Evolutionary conservation across 2,797 vertebrate genomes (phyloP).

Genomic region (Corythornis leucogaster): DNA sequence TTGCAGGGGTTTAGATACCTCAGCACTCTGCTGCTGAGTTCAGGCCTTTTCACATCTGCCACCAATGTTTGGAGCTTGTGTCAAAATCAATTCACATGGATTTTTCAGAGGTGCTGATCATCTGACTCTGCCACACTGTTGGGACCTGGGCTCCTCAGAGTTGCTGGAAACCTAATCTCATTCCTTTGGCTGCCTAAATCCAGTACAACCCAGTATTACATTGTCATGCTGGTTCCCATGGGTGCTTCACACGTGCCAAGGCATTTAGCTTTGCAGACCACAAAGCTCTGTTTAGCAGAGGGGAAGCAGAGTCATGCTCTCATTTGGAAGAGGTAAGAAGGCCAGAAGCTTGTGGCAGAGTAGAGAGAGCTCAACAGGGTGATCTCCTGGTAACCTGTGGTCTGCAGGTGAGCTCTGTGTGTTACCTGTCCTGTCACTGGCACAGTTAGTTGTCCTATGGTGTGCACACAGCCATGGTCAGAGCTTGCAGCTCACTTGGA

Average conservation of each 20-base stretch:
- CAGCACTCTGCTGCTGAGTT: neutral
- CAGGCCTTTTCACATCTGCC: neutral
- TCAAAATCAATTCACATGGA: neutral
- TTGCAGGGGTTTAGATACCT: neutral
- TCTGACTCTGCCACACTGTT: neutral
- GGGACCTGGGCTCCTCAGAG: neutral
- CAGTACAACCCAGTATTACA: neutral
- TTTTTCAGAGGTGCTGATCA: neutral
- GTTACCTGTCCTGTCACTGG: fast-evolving
- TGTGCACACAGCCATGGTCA: neutral
- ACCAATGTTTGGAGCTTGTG: neutral
- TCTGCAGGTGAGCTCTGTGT: neutral
- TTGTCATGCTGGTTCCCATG: neutral
- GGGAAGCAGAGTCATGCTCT: neutral
- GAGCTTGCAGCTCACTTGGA: neutral
- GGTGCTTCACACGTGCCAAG: fast-evolving
- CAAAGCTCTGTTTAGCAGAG: neutral
- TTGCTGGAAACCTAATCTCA: neutral
- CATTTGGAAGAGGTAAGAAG: neutral
- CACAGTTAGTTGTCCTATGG: neutral
- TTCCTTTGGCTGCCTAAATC: neutral
- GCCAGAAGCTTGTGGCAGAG: neutral
- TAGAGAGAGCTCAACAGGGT: neutral
- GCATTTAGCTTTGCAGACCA: neutral
- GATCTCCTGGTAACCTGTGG: neutral